Evolutionary conservation across 2,888 invertebrate genomes (phyloP), one percentile per base, ranked within the genome.

Genomic region (Entomobrya multifasciata): DNA sequence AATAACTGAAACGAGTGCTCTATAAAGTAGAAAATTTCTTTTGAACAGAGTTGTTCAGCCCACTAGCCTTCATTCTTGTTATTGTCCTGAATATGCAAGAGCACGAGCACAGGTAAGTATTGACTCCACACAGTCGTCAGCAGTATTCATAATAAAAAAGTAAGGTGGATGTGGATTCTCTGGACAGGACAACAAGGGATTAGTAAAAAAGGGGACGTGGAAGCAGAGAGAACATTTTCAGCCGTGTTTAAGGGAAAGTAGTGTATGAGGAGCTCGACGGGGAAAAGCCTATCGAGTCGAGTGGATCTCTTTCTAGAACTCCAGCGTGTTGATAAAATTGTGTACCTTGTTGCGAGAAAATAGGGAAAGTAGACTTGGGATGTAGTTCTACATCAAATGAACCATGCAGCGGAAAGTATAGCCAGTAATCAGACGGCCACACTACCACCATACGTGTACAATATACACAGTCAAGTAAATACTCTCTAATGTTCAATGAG

Each of bases 161-260:
- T 10, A 3, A 25, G 57, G 25, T 57, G 6, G 6, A n/a, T n/a
- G n/a, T n/a, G n/a, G n/a, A n/a, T n/a, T n/a, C n/a, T 57, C 11
- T 22, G 25, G 15, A 57, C 17, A 57, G 57, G 57, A 57, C 57
- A 22, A 57, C 8, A 57, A 55, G 55, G 57, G 57, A 57, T 57
- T 57, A 57, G 57, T 57, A 25, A 13, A 57, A 57, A 10, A 20
- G 49, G 49, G n/a, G 15, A 49, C 3, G n/a, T n/a, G 15, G 15
- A 15, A n/a, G 20, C 17, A 52, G 52, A 52, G 10, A 52, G 52
- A 25, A 57, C n/a, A n/a, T n/a, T n/a, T n/a, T n/a, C n/a, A n/a
- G n/a, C n/a, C n/a, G n/a, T n/a, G n/a, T n/a, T n/a, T n/a, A 25
- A 22, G 57, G 17, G 17, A 25, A 57, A 57, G 25, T 25, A 13